Conservation (phyloP, 2,113 vertebrate genomes). For the Rhabdornis inornatus region DNA sequence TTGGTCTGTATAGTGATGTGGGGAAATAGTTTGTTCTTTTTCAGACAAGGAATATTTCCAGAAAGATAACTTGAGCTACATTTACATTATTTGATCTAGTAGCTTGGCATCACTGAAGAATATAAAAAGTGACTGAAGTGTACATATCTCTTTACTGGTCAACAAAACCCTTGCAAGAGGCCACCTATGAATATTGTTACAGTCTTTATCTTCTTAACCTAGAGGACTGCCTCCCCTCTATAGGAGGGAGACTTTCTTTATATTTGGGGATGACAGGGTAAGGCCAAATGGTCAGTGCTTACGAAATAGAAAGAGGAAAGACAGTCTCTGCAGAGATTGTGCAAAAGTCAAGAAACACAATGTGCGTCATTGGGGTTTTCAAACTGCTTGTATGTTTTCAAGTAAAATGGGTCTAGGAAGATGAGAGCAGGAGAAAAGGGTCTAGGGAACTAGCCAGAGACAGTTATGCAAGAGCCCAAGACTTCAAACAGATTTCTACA, state of each 20-base stretch:
- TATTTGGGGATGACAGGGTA: conserved; percentile 1
- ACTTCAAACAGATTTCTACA: conserved; percentile 11
- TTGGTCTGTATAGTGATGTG: neutral
- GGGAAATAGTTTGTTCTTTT: neutral
- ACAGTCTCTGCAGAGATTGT: neutral
- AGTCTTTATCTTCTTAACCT: neutral
- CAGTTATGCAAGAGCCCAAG: conserved; percentile 11
- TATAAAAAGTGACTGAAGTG: neutral
- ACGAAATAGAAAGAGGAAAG: conserved; percentile 60
- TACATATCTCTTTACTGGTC: neutral
- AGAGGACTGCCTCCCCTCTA: neutral
- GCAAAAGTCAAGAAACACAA: conserved; percentile 22
- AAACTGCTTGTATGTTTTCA: neutral
- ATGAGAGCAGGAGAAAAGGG: neutral
- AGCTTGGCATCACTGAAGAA: neutral
- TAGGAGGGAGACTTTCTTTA: conserved; percentile 14
- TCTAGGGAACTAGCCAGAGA: conserved; percentile 19
- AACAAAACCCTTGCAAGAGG: neutral
- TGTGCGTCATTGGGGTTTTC: conserved; percentile 7
- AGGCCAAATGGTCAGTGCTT: conserved; percentile 40
- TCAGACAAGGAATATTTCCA: neutral
- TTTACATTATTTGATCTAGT: neutral
- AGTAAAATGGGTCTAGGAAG: neutral
- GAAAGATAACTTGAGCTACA: neutral
- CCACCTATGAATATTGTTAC: neutral